phyloP scores from a whole-genome alignment of 2,797 vertebrate genomes.

The Enteromius treurensis region DNA sequence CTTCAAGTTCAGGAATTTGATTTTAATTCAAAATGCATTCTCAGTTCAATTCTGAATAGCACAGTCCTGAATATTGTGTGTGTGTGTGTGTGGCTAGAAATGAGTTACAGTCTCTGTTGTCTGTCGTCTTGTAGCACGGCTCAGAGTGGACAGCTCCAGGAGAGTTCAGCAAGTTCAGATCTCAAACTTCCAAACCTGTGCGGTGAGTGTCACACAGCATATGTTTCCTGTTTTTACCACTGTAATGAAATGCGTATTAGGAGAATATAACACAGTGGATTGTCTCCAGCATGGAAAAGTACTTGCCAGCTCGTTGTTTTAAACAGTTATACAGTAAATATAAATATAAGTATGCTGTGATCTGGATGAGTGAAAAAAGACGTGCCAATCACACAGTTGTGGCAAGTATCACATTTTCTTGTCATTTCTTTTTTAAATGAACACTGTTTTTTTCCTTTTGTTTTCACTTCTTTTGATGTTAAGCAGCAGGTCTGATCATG shows the following conservation, averaged over 20 bases:
- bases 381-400: background rate
- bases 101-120: conserved; percentile 27
- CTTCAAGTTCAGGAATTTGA: background rate
- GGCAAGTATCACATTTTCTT: conserved; percentile 9
- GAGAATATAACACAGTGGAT: background rate
- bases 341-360: background rate
- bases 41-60: background rate
- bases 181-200: conserved; percentile 84
- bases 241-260: background rate
- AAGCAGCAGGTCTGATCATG: conserved; percentile 10
- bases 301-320: conserved; percentile 1
- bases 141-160: conserved; percentile 86
- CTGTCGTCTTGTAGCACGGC: conserved; percentile 72
- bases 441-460: background rate
- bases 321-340: background rate
- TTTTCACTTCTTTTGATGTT: conserved; percentile 12
- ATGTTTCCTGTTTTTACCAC: background rate
- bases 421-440: conserved; percentile 30
- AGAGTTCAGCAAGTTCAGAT: conserved; percentile 88
- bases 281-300: background rate
- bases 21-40: background rate
- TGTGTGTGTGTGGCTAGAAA: background rate
- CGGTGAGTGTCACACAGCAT: conserved; percentile 71
- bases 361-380: background rate
- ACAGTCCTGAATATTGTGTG: background rate